Base-by-base conservation (phyloP, 35 echinoderm and acorn worm genomes). In the Eucidaris tribuloides region DNA sequence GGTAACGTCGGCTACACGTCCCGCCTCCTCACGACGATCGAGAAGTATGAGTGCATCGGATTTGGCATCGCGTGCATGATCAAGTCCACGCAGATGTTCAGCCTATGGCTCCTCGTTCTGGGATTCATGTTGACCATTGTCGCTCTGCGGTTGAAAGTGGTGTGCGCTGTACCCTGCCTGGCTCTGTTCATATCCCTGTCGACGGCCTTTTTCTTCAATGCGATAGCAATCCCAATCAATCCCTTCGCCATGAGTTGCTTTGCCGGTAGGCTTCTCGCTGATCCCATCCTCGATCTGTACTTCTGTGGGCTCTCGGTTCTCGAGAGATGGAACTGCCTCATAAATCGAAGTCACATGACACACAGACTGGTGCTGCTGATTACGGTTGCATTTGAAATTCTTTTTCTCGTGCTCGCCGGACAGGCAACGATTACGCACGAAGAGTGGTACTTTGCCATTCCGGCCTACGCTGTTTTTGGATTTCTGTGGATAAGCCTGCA, bases 361-460 rank as follows among this genome's bases (percentile, higher is more conserved):
- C 76, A 84, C 13, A 96, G 82, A 68, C 38, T 91, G 11, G 30
- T 88, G 15, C 46, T 99, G 3, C 33, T 99, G 46, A 41, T 84
- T 61, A 71, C 92, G 7, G 82, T 84, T 50, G 68, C 22, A 20
- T 70, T 93, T 48, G 86, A 99, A 84, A 74, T 90, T 3, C 45
- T 74, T 7, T 99, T 99, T 79, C 74, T 93, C 14, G 19, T 79
- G 14, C 74, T 93, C 4, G 91, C 96, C 27, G 89, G 90, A 14
- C 60, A 87, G 37, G 86, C 87, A 20, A 89, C 91, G 3, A 48
- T 99, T 25, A 79, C 48, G 35, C 91, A 99, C 46, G 87, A 93
- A 57, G 96, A 99, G 76, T 99, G 96, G 96, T 99, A 99, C 76
- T 93, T 93, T 76, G 91, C 96, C 2, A 87, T 99, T 34, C 96